Percentiles rank a stretch among this genome's conserved stretches.
Conservation (phyloP, 2,797 vertebrate genomes). For the Gallirallus australis region DNA sequence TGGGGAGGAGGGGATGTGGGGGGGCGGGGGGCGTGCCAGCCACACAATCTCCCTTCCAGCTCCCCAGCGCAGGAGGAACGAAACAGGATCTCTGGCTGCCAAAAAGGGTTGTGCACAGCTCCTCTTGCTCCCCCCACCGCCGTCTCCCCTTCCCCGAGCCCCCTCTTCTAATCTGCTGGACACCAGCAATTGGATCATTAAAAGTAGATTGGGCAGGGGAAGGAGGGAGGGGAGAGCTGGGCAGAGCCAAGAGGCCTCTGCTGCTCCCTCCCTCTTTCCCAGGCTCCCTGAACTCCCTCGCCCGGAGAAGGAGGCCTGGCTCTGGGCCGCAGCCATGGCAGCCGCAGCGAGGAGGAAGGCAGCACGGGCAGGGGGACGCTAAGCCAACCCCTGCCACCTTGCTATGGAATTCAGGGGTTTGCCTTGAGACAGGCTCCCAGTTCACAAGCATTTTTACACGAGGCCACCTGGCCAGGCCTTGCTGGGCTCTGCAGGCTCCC, state of each 20-base stretch:
- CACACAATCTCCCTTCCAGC: not conserved
- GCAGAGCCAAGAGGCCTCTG: not conserved
- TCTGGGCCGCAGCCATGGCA: conserved; percentile 33
- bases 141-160: not conserved
- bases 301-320: not conserved
- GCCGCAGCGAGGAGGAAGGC: not conserved
- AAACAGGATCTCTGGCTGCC: not conserved
- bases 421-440: not conserved
- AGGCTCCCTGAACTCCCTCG: conserved; percentile 42
- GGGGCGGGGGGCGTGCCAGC: not conserved
- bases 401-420: not conserved
- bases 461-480: not conserved
- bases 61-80: not conserved
- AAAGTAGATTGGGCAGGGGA: not conserved
- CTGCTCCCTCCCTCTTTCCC: conserved; percentile 46
- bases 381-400: not conserved
- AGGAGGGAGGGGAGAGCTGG: conserved; percentile 21
- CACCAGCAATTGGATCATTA: not conserved
- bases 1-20: not conserved
- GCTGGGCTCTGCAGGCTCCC: not conserved
- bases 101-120: conserved; percentile 3
- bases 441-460: rapidly evolving
- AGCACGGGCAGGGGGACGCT: not conserved
- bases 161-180: conserved; percentile 14
- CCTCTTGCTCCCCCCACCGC: not conserved